Percentiles rank a stretch among this genome's conserved stretches.
phyloP scores from a whole-genome alignment of 2,888 invertebrate genomes.

The Archips xylosteana region DNA sequence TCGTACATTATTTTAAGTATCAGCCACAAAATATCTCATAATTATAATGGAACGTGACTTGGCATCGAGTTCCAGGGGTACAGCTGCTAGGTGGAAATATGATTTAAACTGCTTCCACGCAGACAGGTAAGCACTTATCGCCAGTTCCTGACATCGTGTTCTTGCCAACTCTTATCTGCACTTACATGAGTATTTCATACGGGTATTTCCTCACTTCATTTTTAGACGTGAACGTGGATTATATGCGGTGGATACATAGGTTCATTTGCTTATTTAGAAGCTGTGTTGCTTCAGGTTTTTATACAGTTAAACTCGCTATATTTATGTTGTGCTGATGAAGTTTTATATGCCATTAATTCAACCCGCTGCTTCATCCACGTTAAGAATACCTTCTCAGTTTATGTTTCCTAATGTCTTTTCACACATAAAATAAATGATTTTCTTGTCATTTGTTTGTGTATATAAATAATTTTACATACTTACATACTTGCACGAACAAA shows the following conservation, averaged over 20 bases:
- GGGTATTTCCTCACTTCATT: slow-evolving; percentile 9
- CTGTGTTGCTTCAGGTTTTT: background rate
- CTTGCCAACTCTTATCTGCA: slow-evolving; percentile 34
- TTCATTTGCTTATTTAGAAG: background rate
- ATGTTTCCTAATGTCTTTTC: no score
- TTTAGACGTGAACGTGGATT: background rate
- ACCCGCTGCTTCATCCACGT: no score
- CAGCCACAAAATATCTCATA: background rate
- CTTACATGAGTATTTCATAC: slow-evolving; percentile 11
- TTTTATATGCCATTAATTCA: no score
- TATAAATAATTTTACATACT: no score
- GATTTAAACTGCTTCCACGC: slow-evolving; percentile 18
- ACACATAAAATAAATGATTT: no score
- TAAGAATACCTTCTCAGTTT: no score
- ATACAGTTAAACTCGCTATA: no score
- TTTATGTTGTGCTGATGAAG: no score
- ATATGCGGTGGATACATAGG: background rate
- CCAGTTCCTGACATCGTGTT: slow-evolving; percentile 23
- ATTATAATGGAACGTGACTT: background rate
- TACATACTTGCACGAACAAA: no score
- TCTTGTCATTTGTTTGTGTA: no score
- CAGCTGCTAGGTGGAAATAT: slow-evolving; percentile 19
- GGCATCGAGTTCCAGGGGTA: slow-evolving; percentile 7
- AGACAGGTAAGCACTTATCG: slow-evolving; percentile 30
- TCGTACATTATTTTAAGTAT: no score